Base-by-base conservation (phyloP, 2,888 invertebrate genomes). In the Conus canariensis region DNA sequence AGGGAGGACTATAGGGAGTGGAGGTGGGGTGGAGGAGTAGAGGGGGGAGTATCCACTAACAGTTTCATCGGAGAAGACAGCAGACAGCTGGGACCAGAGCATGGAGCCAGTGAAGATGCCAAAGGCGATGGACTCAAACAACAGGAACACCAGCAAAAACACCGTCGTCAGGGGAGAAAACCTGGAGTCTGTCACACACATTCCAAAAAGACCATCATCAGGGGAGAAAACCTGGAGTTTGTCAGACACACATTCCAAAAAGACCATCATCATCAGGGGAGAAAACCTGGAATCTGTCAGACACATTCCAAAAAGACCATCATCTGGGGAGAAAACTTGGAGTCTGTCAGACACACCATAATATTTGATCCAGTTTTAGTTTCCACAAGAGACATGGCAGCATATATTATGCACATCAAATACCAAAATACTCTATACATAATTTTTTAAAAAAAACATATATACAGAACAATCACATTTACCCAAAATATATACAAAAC, bases 41-140 rank as follows among this genome's bases (percentile, higher is more conserved):
- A 82, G 16, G 9, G 10, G 10, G 7, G 10, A 19, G 8, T 19
- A 56, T 9, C 7, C 56, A 56, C 82, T 83, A 92, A 96, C 99
- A 94, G 99, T 99, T 97, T 99, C 99, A 96, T 99, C 99, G 95
- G 98, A 98, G 97, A 99, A 99, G 95, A 99, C 99, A 60, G 99
- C 99, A 95, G 98, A 98, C 82, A 99, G 97, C 96, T 99, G 99
- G 0, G 99, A 99, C 86, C 98, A 98, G 94, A 99, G 97, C 99
- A 99, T 99, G 82, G 99, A 98, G 59, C 98, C 98, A 0, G 99
- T 99, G 96, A 99, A 99, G 93, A 99, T 98, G 58, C 99, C 99
- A 97, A 99, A 99, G 19, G 58, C 58, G 19, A 83, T 83, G 82
- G 82, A 16, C 58, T 83, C 87, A 99, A 97, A 58, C 82, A 83